Evolutionary conservation across 2,888 invertebrate genomes (phyloP).

Genomic region (Apodemia duryi): DNA sequence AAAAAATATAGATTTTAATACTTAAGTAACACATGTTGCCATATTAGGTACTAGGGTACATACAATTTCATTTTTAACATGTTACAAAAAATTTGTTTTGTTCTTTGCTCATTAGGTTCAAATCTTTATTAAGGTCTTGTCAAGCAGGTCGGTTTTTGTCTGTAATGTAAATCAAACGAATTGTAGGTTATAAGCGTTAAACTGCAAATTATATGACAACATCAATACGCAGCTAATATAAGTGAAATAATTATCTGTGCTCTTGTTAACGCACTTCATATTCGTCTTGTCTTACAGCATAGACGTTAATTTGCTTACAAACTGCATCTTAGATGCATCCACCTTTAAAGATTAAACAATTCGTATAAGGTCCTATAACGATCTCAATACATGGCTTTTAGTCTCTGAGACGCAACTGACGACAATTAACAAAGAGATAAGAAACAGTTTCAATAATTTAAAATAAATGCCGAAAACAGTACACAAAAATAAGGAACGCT

Average conservation of each 20-base stretch:
- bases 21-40: neutral
- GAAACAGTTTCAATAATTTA: constrained; percentile 56
- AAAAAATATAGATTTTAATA: neutral
- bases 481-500: constrained; percentile 75
- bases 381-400: constrained; percentile 16
- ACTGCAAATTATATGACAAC: neutral
- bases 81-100: neutral
- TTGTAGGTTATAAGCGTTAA: neutral
- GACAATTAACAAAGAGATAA: constrained; percentile 49
- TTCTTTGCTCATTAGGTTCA: neutral
- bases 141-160: neutral
- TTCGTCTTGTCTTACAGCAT: neutral
- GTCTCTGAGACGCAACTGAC: constrained; percentile 38
- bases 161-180: neutral
- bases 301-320: too few relatives aligned
- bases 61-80: neutral
- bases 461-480: constrained; percentile 72
- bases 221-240: neutral
- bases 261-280: neutral
- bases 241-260: neutral
- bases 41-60: neutral
- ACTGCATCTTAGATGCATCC: too few relatives aligned
- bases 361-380: constrained; percentile 13
- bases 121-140: neutral
- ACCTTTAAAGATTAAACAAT: neutral